Conservation (phyloP, 2,113 vertebrate genomes). For the Albula goreensis region DNA sequence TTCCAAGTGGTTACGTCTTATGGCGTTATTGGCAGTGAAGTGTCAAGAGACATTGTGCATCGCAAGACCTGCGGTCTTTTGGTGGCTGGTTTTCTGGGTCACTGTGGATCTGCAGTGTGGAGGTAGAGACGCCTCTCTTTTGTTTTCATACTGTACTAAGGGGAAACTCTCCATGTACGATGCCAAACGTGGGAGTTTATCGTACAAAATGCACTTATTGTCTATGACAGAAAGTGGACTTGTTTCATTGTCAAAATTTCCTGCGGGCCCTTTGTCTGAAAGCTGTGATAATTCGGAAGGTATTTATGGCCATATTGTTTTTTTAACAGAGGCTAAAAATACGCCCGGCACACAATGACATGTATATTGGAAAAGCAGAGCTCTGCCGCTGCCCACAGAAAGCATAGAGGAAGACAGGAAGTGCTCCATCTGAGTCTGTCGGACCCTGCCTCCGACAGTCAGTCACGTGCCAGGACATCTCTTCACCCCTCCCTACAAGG, state of each 20-base stretch:
- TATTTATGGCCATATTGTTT: conserved; percentile 58
- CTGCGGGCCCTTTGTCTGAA: conserved; percentile 44
- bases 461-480: not conserved
- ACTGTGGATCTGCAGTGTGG: not conserved
- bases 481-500: not conserved
- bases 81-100: conserved; percentile 24
- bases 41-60: not conserved
- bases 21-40: not conserved
- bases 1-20: not conserved
- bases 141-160: not conserved
- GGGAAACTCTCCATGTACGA: not conserved
- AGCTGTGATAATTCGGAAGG: conserved; percentile 42
- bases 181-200: not conserved
- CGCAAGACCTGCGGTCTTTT: not conserved
- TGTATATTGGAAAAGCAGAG: conserved; percentile 10
- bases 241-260: conserved; percentile 51
- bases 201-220: conserved; percentile 27
- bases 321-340: conserved; percentile 61
- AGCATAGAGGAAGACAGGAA: not conserved
- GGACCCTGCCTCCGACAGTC: not conserved
- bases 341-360: conserved; percentile 26
- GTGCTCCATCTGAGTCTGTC: not conserved
- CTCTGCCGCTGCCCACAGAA: not conserved
- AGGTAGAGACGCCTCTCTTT: conserved; percentile 2
- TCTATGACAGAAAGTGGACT: conserved; percentile 32